phyloP scores from a whole-genome alignment of 2,888 invertebrate species.

The Tryphoninae sp. region DNA sequence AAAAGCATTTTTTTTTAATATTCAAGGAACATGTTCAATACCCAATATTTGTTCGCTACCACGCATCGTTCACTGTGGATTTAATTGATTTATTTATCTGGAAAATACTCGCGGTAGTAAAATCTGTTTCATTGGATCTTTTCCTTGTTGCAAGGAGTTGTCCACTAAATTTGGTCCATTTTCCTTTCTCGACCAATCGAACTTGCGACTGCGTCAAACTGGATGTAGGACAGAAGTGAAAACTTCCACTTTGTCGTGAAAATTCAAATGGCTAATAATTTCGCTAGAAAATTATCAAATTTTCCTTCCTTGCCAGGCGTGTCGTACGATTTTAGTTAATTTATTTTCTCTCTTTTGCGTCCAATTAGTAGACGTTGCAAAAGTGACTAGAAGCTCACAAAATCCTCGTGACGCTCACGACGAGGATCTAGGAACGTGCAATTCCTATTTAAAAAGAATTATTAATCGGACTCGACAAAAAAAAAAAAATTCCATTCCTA shows the following conservation, averaged over 20 bases:
- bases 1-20: slow-evolving; percentile 17
- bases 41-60: slow-evolving; percentile 7
- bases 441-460: slow-evolving; percentile 59
- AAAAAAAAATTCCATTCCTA: slow-evolving; percentile 35
- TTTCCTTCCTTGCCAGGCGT: slow-evolving; percentile 13
- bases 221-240: slow-evolving; percentile 2
- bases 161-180: slow-evolving; percentile 5
- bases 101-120: slow-evolving; percentile 5
- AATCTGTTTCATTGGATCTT: background rate
- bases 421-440: slow-evolving; percentile 64
- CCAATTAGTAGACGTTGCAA: slow-evolving; percentile 6
- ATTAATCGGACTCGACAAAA: slow-evolving; percentile 36
- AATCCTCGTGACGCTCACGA: slow-evolving; percentile 5
- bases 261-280: background rate
- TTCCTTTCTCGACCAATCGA: slow-evolving; percentile 5
- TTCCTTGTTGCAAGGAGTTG: background rate
- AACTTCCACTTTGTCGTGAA: background rate
- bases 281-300: background rate
- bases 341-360: slow-evolving; percentile 20
- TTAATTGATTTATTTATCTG: background rate
- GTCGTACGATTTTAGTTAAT: slow-evolving; percentile 22
- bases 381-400: slow-evolving; percentile 8
- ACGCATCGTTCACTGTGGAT: background rate
- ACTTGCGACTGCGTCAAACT: background rate
- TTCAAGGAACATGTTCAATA: background rate